These are phyloP conservation scores for Euplexia lucipara DNA, from an alignment of 2,888 invertebrate species.

Conservation along the genomic window DNA sequence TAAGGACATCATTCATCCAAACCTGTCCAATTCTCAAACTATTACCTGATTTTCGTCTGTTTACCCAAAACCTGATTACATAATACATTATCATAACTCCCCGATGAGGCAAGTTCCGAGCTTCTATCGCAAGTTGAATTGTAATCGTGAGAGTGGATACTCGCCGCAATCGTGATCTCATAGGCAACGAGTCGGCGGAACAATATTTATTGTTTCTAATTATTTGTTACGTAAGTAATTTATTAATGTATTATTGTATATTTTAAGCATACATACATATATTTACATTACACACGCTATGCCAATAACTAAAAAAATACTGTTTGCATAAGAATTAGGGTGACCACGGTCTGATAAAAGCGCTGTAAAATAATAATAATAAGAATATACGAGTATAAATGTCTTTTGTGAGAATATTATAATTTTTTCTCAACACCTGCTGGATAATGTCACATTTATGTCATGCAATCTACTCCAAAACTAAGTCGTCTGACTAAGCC, in stretches of 20 bases:
- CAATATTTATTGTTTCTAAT: not conserved
- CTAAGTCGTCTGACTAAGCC: too few species aligned
- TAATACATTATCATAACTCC: not conserved
- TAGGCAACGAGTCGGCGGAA: constrained; percentile 7
- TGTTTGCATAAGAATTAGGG: too few species aligned
- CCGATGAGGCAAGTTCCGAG: constrained; percentile 2
- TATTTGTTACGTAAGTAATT: constrained; percentile 22
- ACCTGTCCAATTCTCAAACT: not conserved
- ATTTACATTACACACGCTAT: too few species aligned
- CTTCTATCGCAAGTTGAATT: constrained; percentile 38
- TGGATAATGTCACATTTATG: too few species aligned
- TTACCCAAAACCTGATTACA: constrained; percentile 28
- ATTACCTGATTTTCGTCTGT: constrained; percentile 19
- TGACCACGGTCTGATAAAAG: too few species aligned
- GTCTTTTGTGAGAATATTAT: too few species aligned
- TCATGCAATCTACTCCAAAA: too few species aligned
- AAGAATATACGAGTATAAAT: too few species aligned
- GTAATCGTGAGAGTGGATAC: constrained; percentile 35
- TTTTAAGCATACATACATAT: too few species aligned
- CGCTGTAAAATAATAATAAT: too few species aligned
- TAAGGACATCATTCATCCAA: not conserved
- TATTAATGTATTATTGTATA: not conserved
- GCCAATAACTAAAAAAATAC: too few species aligned
- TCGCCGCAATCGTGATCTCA: constrained; percentile 23
- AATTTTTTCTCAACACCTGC: too few species aligned